phyloP scores from a whole-genome alignment of 2,113 vertebrate genomes.

The Alethe castanea region DNA sequence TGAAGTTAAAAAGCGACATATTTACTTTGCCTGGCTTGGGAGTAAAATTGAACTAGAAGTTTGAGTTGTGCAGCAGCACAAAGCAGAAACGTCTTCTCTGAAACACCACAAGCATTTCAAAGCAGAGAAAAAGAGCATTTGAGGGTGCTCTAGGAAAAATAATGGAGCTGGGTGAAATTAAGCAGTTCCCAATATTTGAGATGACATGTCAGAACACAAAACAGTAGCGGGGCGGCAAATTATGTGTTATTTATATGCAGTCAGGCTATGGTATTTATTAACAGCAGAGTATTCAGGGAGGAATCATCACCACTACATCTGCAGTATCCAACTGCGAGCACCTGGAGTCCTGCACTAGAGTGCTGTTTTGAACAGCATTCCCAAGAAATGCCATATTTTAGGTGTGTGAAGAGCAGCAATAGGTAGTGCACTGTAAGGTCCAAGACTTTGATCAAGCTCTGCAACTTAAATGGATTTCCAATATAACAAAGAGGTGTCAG shows the following conservation, averaged over 20 bases:
- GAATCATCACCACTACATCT: background rate
- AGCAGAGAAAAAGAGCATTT: background rate
- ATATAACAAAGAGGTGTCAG: slow-evolving; percentile 46
- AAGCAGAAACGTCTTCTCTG: background rate
- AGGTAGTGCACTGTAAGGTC: background rate
- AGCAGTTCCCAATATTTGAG: background rate
- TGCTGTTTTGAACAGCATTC: background rate
- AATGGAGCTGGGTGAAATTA: background rate
- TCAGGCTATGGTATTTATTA: background rate
- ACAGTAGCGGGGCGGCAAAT: accelerated
- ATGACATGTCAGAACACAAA: background rate
- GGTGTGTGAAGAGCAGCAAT: background rate
- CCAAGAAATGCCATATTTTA: background rate
- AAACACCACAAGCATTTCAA: background rate
- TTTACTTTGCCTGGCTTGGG: background rate
- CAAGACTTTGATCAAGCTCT: slow-evolving; percentile 13
- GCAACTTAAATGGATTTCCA: slow-evolving; percentile 21
- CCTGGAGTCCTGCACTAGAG: background rate
- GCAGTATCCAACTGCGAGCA: background rate
- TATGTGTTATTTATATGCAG: background rate
- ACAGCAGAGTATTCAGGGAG: background rate
- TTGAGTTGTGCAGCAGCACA: background rate
- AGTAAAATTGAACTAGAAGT: background rate
- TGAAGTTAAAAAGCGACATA: background rate
- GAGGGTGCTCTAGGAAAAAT: background rate